Evolutionary conservation across 2,888 invertebrate species (phyloP).

Genomic region (Nasonia oneida): DNA sequence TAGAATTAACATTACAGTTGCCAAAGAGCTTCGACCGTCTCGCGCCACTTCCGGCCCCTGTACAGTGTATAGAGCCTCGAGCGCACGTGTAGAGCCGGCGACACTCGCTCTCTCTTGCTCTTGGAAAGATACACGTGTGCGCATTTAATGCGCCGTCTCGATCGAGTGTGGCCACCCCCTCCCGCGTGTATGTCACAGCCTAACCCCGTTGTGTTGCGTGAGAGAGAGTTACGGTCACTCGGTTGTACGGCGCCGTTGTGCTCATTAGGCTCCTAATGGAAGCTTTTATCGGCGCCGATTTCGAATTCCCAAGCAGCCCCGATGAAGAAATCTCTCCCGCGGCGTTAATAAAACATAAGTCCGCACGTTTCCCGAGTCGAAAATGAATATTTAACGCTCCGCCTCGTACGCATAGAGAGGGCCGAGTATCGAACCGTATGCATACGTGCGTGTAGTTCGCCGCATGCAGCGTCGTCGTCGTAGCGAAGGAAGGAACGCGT

Average conservation of each 20-base stretch:
- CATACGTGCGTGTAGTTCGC: neutral
- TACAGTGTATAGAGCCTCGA: neutral
- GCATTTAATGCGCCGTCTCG: slow-evolving; percentile 53
- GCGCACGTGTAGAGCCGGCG: neutral
- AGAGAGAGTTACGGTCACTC: neutral
- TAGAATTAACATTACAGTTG: slow-evolving; percentile 33
- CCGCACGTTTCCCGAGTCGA: neutral
- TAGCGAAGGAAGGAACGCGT: slow-evolving; percentile 10
- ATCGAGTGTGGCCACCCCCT: slow-evolving; percentile 22
- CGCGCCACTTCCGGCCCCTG: slow-evolving; percentile 26
- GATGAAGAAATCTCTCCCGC: no score
- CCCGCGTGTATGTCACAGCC: neutral
- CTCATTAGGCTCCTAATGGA: neutral
- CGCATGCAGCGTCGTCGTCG: neutral
- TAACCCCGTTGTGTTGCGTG: slow-evolving; percentile 17
- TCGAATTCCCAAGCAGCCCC: neutral
- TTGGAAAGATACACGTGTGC: slow-evolving; percentile 55
- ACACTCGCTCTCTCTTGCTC: neutral
- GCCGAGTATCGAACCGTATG: neutral
- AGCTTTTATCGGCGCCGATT: neutral
- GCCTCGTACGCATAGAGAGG: neutral
- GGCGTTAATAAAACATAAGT: no score
- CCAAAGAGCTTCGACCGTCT: slow-evolving; percentile 25
- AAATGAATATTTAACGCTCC: neutral
- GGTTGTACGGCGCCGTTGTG: neutral